Conservation (phyloP, 2,888 invertebrate species). For the Sphaerophoria taeniata region DNA sequence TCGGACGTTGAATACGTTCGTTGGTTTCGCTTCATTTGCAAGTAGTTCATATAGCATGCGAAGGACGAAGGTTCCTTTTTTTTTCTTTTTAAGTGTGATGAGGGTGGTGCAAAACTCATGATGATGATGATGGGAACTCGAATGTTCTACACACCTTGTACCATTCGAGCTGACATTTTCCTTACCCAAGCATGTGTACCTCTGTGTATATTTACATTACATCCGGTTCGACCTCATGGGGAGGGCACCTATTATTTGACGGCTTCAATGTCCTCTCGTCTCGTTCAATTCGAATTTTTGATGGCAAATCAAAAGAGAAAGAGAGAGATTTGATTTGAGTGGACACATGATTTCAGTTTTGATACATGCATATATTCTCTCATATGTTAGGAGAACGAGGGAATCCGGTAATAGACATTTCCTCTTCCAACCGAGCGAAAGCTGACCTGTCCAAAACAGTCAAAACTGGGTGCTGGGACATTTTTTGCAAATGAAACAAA, state of each 20-base stretch:
- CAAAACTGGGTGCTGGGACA: conserved; percentile 15
- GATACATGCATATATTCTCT: conserved; percentile 30
- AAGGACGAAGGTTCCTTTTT: not conserved
- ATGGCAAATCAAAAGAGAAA: conserved; percentile 68
- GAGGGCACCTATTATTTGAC: no score
- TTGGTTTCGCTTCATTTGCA: conserved; percentile 71
- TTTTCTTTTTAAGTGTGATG: not conserved
- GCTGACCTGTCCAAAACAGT: conserved; percentile 59
- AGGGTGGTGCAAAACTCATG: not conserved
- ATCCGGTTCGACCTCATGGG: not conserved
- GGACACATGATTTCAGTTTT: conserved; percentile 69
- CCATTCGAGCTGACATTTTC: conserved; percentile 37
- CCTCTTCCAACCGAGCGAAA: conserved; percentile 20
- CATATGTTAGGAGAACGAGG: conserved; percentile 1
- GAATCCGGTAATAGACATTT: conserved; percentile 54
- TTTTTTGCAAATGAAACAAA: conserved; percentile 46
- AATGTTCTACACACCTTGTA: not conserved
- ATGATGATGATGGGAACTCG: not conserved
- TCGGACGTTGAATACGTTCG: conserved; percentile 63
- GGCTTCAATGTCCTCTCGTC: conserved; percentile 2
- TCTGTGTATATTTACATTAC: conserved; percentile 54
- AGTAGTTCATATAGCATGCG: conserved; percentile 37
- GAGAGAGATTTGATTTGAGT: conserved; percentile 67
- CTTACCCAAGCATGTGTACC: conserved; percentile 45
- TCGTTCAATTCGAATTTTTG: conserved; percentile 66